Percentiles rank a stretch among this genome's conserved stretches.
Evolutionary conservation across 2,113 vertebrate genomes (phyloP).

Genomic region (Pollachius pollachius): DNA sequence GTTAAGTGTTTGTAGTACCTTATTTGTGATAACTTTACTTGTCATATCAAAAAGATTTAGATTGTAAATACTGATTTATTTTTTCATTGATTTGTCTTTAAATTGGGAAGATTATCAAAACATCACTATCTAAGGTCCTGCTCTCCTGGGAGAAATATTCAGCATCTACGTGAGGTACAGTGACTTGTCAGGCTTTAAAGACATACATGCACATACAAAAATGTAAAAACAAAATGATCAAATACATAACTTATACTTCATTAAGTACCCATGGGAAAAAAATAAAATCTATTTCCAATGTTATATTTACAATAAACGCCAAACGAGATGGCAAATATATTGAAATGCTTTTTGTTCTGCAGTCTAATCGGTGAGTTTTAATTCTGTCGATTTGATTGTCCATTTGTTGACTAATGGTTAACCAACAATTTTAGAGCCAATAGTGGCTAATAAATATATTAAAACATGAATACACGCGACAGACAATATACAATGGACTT

Average conservation of each 20-base stretch:
- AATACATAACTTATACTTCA: constrained; percentile 97
- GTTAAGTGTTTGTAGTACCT: constrained; percentile 40
- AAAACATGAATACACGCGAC: constrained; percentile 79
- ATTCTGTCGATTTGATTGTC: constrained; percentile 84
- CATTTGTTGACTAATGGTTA: constrained; percentile 72
- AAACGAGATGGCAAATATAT: constrained; percentile 88
- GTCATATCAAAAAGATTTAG: constrained; percentile 20
- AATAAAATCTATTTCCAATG: constrained; percentile 96
- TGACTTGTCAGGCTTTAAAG: constrained; percentile 82
- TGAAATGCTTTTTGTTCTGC: constrained; percentile 83
- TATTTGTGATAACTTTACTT: constrained; percentile 26
- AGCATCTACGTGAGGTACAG: constrained; percentile 88
- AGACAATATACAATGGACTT: constrained; percentile 77
- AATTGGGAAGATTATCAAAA: constrained; percentile 53
- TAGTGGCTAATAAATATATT: constrained; percentile 95
- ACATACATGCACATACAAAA: constrained; percentile 82
- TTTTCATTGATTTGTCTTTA: constrained; percentile 29
- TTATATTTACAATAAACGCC: constrained; percentile 97
- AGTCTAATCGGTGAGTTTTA: constrained; percentile 76
- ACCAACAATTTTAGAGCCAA: constrained; percentile 90
- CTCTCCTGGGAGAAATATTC: constrained; percentile 73
- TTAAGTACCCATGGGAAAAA: constrained; percentile 92
- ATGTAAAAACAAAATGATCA: constrained; percentile 69
- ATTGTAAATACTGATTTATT: not conserved
- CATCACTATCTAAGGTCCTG: constrained; percentile 66